Evolutionary conservation across 2,113 vertebrate species (phyloP).

Genomic region (Ginglymostoma cirratum): DNA sequence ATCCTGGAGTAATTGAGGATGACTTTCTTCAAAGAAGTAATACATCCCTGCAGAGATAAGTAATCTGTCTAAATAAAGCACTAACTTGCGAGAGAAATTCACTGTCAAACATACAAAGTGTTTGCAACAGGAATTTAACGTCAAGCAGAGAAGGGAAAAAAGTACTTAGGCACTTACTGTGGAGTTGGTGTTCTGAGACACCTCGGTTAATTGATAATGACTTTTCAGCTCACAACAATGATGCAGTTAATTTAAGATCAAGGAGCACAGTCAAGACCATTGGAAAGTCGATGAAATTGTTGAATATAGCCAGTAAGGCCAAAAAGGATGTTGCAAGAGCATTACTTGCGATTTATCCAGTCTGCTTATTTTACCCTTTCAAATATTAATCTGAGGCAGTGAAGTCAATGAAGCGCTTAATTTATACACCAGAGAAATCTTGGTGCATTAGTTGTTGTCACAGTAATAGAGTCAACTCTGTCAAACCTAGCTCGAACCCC

Average conservation of each 20-base stretch:
- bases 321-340: not conserved
- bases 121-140: not conserved
- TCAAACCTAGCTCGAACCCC: not conserved
- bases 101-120: conserved; percentile 22
- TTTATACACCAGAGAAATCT: conserved; percentile 35
- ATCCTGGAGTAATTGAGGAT: conserved; percentile 20
- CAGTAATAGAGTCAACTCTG: conserved; percentile 6
- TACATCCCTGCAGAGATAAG: conserved; percentile 1
- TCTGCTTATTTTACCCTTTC: conserved; percentile 23
- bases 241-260: not conserved
- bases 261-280: not conserved
- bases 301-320: not conserved
- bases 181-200: not conserved
- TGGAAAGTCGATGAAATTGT: not conserved
- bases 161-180: not conserved
- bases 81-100: conserved; percentile 15
- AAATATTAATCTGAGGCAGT: conserved; percentile 30
- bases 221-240: conserved; percentile 4
- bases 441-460: conserved; percentile 32
- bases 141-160: not conserved
- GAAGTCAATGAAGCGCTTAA: conserved; percentile 35
- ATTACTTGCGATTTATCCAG: not conserved
- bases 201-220: conserved; percentile 7
- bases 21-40: conserved; percentile 22
- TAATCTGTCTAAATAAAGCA: conserved; percentile 31